Conservation (phyloP, 2,113 vertebrate genomes). For the Bubo bubo region DNA sequence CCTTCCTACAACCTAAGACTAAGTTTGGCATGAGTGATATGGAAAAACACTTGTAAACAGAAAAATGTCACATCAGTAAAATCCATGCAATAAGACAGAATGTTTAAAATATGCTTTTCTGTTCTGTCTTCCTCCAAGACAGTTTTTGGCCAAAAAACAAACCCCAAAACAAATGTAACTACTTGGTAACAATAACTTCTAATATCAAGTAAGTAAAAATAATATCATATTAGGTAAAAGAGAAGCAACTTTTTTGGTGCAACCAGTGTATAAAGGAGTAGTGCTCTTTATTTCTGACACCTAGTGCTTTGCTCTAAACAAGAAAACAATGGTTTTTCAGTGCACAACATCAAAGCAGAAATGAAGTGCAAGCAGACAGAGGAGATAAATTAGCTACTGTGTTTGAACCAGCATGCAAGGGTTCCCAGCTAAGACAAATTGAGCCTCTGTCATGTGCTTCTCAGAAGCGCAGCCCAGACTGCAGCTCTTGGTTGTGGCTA, state of each 20-base stretch:
- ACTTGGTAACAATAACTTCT: not conserved
- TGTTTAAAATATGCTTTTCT: not conserved
- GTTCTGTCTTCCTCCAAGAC: not conserved
- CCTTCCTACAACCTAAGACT: not conserved
- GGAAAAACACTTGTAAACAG: not conserved
- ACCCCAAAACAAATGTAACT: not conserved
- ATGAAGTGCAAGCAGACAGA: not conserved
- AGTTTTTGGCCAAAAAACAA: not conserved
- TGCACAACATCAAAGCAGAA: not conserved
- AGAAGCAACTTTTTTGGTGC: not conserved
- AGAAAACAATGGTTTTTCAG: not conserved
- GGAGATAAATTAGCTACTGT: not conserved
- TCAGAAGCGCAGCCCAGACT: not conserved
- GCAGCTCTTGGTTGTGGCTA: rapidly evolving
- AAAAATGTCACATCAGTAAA: not conserved
- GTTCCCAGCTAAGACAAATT: not conserved
- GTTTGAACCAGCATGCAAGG: not conserved
- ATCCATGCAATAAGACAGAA: not conserved
- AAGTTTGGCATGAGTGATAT: not conserved
- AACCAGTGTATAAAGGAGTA: not conserved
- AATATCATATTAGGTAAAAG: not conserved
- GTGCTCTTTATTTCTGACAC: not conserved
- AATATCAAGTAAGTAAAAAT: not conserved
- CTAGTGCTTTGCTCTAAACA: not conserved
- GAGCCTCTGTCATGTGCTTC: not conserved